These are phyloP conservation scores for Drosophila quadrilineata DNA, from an alignment of 1,140 invertebrate genomes.

Conservation along the genomic window DNA sequence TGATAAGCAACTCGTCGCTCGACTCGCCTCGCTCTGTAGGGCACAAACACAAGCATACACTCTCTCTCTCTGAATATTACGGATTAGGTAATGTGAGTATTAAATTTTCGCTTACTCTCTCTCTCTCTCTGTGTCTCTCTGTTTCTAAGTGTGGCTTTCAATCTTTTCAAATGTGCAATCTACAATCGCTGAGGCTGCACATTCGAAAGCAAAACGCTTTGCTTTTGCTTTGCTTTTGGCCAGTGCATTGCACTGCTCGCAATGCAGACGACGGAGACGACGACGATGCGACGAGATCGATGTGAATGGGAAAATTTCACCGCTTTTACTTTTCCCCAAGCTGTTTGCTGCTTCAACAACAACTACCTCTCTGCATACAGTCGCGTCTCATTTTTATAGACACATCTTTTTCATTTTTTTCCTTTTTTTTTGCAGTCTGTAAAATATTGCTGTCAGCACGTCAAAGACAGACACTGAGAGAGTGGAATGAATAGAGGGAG, in stretches of 20 bases:
- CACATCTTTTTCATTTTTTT: slow-evolving; percentile 7
- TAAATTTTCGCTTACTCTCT: too few species aligned
- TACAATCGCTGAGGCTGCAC: neutral
- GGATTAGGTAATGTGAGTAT: slow-evolving; percentile 23
- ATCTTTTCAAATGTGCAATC: slow-evolving; percentile 8
- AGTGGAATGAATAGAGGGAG: too few species aligned
- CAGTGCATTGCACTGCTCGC: slow-evolving; percentile 64
- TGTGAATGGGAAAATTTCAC: slow-evolving; percentile 79
- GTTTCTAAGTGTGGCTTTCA: too few species aligned
- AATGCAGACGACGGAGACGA: slow-evolving; percentile 35
- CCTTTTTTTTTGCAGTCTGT: slow-evolving; percentile 12
- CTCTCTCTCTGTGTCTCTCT: too few species aligned
- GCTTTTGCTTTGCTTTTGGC: slow-evolving; percentile 23
- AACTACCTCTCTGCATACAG: too few species aligned
- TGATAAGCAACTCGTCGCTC: slow-evolving; percentile 25
- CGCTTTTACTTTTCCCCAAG: slow-evolving; percentile 72
- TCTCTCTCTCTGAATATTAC: neutral
- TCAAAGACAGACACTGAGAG: too few species aligned
- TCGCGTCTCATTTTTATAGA: slow-evolving; percentile 23
- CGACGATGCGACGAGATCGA: slow-evolving; percentile 58
- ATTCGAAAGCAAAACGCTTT: slow-evolving; percentile 19
- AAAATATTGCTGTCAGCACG: slow-evolving; percentile 38
- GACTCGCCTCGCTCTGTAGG: slow-evolving; percentile 18
- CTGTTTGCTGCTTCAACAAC: too few species aligned
- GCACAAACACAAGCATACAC: neutral